Evolutionary conservation across 2,797 vertebrate genomes (phyloP).

Genomic region (Pantherophis alleghaniensis): DNA sequence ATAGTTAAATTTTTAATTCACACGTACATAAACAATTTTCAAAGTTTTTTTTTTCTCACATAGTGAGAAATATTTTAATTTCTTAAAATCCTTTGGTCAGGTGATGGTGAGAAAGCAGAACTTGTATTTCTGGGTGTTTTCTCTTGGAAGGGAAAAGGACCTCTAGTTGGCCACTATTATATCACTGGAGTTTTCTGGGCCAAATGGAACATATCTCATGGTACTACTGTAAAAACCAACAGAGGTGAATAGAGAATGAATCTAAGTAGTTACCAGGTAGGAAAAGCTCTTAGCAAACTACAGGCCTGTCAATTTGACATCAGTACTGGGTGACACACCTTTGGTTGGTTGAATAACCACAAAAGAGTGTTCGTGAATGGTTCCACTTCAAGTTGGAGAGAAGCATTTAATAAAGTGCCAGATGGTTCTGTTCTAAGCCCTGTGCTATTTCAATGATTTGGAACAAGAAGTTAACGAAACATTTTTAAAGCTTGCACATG

Average conservation of each 20-base stretch:
- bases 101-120: background rate
- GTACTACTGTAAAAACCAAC: background rate
- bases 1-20: background rate
- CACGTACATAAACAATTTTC: background rate
- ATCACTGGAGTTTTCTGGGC: background rate
- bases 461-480: background rate
- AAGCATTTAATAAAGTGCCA: background rate
- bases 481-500: background rate
- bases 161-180: background rate
- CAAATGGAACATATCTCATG: background rate
- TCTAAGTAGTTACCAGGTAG: background rate
- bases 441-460: background rate
- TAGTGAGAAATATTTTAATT: background rate
- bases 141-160: background rate
- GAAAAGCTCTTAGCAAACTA: background rate
- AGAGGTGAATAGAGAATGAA: background rate
- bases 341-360: background rate
- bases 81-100: background rate
- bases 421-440: background rate
- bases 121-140: background rate
- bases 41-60: background rate
- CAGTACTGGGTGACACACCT: background rate
- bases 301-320: background rate
- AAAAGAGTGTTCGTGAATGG: background rate
- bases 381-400: background rate